phyloP scores from a whole-genome alignment of 2,888 invertebrate species.

The Catocala nupta region DNA sequence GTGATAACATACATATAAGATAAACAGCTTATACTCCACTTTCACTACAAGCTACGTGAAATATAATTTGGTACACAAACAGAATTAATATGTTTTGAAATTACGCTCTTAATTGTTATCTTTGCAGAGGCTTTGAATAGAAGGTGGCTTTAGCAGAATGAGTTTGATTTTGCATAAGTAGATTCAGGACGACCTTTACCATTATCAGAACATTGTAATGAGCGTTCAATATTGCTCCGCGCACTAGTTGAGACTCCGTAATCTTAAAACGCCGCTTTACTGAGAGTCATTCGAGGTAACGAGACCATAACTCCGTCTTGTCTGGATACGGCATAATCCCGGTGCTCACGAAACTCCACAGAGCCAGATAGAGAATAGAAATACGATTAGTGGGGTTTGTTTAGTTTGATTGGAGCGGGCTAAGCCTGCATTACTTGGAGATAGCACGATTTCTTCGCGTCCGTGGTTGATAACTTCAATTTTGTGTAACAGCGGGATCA shows the following conservation, averaged over 20 bases:
- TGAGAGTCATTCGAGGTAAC: slow-evolving; percentile 78
- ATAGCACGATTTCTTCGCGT: slow-evolving; percentile 85
- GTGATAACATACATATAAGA: slow-evolving; percentile 72
- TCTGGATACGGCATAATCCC: slow-evolving; percentile 78
- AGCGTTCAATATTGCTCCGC: slow-evolving; percentile 55
- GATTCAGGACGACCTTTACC: slow-evolving; percentile 41
- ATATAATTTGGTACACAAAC: not conserved
- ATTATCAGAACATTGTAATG: slow-evolving; percentile 63
- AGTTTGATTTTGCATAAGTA: slow-evolving; percentile 29
- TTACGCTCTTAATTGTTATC: not conserved
- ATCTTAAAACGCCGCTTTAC: slow-evolving; percentile 68
- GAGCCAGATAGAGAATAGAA: slow-evolving; percentile 82
- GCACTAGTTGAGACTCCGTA: slow-evolving; percentile 57
- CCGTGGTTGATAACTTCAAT: slow-evolving; percentile 83
- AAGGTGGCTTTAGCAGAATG: slow-evolving; percentile 25
- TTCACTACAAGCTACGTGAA: slow-evolving; percentile 2
- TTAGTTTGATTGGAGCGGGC: slow-evolving; percentile 84
- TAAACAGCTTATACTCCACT: slow-evolving; percentile 56
- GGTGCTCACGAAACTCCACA: slow-evolving; percentile 75
- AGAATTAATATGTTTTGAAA: not conserved
- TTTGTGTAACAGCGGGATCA: slow-evolving; percentile 76
- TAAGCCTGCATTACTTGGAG: slow-evolving; percentile 82
- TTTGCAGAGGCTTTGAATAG: slow-evolving; percentile 17
- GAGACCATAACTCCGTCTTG: slow-evolving; percentile 80
- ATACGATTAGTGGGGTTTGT: slow-evolving; percentile 84